Percentiles rank a stretch among this genome's conserved stretches.
Conservation (phyloP, 1,140 invertebrate species). For the Dufourea novaeangliae region DNA sequence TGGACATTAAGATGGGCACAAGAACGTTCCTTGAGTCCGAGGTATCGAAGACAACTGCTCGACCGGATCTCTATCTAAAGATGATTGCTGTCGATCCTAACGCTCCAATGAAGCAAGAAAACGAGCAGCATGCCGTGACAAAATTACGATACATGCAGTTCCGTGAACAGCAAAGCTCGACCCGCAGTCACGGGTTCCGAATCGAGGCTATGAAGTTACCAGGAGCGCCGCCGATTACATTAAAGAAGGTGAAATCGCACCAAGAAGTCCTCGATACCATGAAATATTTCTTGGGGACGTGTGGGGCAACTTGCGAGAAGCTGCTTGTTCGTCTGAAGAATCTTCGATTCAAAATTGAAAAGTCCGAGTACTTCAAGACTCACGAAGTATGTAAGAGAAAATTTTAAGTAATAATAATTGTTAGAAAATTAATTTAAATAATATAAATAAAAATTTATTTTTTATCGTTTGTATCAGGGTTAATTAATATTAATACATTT, state of each 20-base stretch:
- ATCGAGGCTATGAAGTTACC: conserved; percentile 97
- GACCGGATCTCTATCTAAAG: conserved; percentile 92
- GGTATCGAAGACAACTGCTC: conserved; percentile 91
- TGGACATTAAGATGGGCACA: conserved; percentile 96
- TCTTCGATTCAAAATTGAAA: conserved; percentile 90
- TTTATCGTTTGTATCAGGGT: no score
- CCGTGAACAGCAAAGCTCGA: conserved; percentile 95
- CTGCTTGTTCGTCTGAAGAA: conserved; percentile 89
- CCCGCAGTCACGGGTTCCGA: conserved; percentile 95
- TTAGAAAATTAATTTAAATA: no score
- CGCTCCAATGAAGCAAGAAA: conserved; percentile 92
- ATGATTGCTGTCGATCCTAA: conserved; percentile 96
- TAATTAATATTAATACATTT: no score
- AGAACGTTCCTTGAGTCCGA: conserved; percentile 97
- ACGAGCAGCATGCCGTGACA: conserved; percentile 89
- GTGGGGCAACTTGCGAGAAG: conserved; percentile 85
- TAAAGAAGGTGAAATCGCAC: conserved; percentile 89
- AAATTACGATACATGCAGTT: conserved; percentile 98
- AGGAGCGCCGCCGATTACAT: conserved; percentile 87
- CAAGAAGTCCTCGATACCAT: conserved; percentile 91
- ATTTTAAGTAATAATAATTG: no score
- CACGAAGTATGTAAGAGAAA: conserved; percentile 94
- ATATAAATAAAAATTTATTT: no score
- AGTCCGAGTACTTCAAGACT: conserved; percentile 92
- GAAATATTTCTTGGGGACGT: conserved; percentile 88